Base-by-base conservation (phyloP, 2,888 invertebrate species). In the Operophtera brumata region DNA sequence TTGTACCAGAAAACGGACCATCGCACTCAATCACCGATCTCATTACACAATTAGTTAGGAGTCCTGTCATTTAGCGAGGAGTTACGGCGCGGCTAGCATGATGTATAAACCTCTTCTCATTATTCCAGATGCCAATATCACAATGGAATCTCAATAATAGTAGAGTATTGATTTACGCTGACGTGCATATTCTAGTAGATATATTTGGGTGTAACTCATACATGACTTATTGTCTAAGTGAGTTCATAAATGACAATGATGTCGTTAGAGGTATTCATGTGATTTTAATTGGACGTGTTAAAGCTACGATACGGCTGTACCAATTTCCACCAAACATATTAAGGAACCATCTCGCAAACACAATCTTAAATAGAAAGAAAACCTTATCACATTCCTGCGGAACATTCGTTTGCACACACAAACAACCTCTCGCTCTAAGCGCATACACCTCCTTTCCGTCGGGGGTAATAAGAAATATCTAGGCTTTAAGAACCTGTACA, bases 31-130 rank as follows among this genome's bases (percentile, higher is more conserved):
- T 77, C 75, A 74, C 69, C 66, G 67, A 59, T 59, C 66, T 67
- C 68, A 75, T 76, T 75, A 69, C 67, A 70, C 74, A 79, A 82
- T 80, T 80, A 81, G 75, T 69, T 57, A 62, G 62, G 13, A 65
- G 62, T 62, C 64, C 73, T 70, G 73, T 72, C 73, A 71, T 70
- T 70, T 70, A 58, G 58, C 64, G 59, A 65, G 64, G 70, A 76
- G 67, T 71, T 75, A 71, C 60, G 48, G 55, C 45, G 49, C 54
- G 50, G 55, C 58, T 44, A 25, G 12, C 61, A 45, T 45, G 43
- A 47, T 44, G 39, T 51, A 56, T 39, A 60, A n/a, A n/a, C n/a
- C n/a, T n/a, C 63, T 64, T 54, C 41, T 44, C 45, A 57, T 59
- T 61, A 67, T 67, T 62, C 61, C 61, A 65, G 46, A 56, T 52